These are phyloP conservation scores for Cephus nigrinus DNA, from an alignment of 2,888 invertebrate species.

Conservation along the genomic window DNA sequence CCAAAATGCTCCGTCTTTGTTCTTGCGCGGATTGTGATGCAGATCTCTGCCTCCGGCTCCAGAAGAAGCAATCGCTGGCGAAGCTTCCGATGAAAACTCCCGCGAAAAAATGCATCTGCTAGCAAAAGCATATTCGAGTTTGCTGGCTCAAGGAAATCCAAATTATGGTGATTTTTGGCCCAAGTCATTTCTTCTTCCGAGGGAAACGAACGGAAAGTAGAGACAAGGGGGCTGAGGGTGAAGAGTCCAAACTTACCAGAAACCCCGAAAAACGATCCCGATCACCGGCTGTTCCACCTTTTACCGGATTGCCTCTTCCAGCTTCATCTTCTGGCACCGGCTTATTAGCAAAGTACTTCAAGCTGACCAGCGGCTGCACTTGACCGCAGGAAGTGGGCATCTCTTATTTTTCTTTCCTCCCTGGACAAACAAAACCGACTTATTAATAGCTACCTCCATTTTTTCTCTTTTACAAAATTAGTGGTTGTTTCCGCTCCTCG, in stretches of 20 bases:
- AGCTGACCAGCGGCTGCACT: slow-evolving; percentile 38
- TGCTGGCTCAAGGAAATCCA: no score
- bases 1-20: slow-evolving; percentile 42
- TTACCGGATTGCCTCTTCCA: slow-evolving; percentile 26
- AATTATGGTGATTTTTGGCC: no score
- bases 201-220: not conserved
- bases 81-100: slow-evolving; percentile 30
- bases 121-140: not conserved
- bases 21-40: slow-evolving; percentile 47
- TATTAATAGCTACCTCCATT: not conserved
- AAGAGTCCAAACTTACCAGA: not conserved
- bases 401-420: slow-evolving; percentile 28
- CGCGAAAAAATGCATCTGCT: slow-evolving; percentile 23
- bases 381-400: slow-evolving; percentile 47
- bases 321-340: slow-evolving; percentile 7
- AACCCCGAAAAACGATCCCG: slow-evolving; percentile 43
- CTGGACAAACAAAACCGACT: slow-evolving; percentile 27
- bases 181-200: not conserved
- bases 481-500: no score
- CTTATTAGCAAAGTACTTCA: slow-evolving; percentile 52
- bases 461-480: no score
- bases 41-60: slow-evolving; percentile 27
- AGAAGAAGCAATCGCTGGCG: slow-evolving; percentile 30
- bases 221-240: not conserved
- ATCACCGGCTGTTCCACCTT: slow-evolving; percentile 43